These are phyloP conservation scores for Drosophila pegasa DNA, from an alignment of 2,888 invertebrate genomes.

Conservation along the genomic window DNA sequence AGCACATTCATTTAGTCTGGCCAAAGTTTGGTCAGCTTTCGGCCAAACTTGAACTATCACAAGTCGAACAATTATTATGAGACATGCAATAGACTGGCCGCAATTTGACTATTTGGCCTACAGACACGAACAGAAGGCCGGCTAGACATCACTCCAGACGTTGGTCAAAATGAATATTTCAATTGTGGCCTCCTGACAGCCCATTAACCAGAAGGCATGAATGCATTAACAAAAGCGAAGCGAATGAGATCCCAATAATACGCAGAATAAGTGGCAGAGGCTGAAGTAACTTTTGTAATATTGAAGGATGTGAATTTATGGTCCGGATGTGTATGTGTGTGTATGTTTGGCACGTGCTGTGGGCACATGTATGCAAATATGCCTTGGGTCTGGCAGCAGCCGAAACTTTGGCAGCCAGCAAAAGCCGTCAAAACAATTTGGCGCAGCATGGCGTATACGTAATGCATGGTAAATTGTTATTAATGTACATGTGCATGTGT, in stretches of 20 bases:
- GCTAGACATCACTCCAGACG: conserved; percentile 60
- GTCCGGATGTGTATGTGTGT: background rate
- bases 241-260: conserved; percentile 7
- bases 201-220: background rate
- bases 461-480: conserved; percentile 58
- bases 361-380: conserved; percentile 57
- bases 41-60: background rate
- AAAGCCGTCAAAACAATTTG: conserved; percentile 58
- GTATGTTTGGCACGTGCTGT: conserved; percentile 2
- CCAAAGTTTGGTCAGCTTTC: background rate
- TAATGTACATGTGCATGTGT: conserved; percentile 32
- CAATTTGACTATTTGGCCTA: conserved; percentile 12
- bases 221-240: background rate
- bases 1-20: background rate
- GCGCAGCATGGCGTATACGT: conserved; percentile 66
- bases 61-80: background rate
- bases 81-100: conserved; percentile 20
- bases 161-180: conserved; percentile 42
- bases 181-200: conserved; percentile 19
- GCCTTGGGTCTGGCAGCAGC: conserved; percentile 13
- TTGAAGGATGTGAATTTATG: conserved; percentile 33
- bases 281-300: conserved; percentile 14
- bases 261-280: background rate
- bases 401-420: conserved; percentile 26
- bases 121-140: conserved; percentile 36